Conservation (phyloP, 1,140 invertebrate species). For the Drosophila azteca region DNA sequence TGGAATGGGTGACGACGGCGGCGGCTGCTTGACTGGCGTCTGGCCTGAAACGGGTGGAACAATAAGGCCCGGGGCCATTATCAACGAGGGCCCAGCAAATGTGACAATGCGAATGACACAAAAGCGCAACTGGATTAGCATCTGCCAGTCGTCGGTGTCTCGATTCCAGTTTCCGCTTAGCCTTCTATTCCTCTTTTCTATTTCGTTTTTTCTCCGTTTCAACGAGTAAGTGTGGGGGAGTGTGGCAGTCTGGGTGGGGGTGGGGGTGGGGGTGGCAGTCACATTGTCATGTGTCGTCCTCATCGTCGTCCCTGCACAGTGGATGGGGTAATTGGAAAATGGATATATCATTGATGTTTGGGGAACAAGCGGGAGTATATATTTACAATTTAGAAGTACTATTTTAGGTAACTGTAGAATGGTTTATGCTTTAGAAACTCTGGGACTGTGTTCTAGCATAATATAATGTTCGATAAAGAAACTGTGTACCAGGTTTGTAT, state of each 20-base stretch:
- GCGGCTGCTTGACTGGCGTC: conserved; percentile 39
- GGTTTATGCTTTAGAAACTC: too few species aligned
- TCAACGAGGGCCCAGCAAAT: conserved; percentile 58
- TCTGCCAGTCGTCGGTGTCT: conserved; percentile 52
- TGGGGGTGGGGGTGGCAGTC: background rate
- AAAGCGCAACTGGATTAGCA: conserved; percentile 65
- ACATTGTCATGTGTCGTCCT: conserved; percentile 12
- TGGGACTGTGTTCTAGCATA: too few species aligned
- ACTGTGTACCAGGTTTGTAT: too few species aligned
- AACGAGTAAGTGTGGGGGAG: conserved; percentile 1
- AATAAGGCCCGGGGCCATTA: conserved; percentile 60
- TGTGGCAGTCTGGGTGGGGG: conserved; percentile 1
- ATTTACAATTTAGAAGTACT: too few species aligned
- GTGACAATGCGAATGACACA: conserved; percentile 56
- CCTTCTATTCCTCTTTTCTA: conserved; percentile 21
- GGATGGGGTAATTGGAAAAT: conserved; percentile 7
- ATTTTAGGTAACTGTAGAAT: too few species aligned
- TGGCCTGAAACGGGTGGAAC: conserved; percentile 36
- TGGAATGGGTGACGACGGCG: background rate
- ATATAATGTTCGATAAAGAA: too few species aligned
- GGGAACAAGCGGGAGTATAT: too few species aligned
- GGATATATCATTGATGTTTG: background rate
- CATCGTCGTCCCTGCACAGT: conserved; percentile 16
- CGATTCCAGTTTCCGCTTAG: conserved; percentile 52
- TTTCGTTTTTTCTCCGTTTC: background rate